Evolutionary conservation across 2,113 vertebrate genomes (phyloP).

Genomic region (Notarius lentiginosus): DNA sequence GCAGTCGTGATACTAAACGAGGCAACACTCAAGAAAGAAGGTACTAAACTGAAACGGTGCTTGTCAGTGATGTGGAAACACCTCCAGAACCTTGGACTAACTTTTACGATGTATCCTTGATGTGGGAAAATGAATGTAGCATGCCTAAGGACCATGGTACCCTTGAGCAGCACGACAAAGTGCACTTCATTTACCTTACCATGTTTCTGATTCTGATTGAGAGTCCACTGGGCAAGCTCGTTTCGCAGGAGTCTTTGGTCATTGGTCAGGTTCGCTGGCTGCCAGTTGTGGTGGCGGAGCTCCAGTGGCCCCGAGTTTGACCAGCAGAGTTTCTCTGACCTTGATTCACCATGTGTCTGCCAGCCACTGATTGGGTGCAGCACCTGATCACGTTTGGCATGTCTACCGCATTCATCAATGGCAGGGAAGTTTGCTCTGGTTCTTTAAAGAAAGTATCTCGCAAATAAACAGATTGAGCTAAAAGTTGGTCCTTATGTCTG

Average conservation of each 20-base stretch:
- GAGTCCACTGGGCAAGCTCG: background rate
- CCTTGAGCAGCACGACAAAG: background rate
- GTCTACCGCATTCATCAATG: background rate
- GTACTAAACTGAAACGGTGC: background rate
- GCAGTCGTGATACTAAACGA: background rate
- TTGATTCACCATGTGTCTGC: background rate
- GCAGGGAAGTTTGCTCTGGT: background rate
- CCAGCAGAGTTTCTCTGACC: background rate
- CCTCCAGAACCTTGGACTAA: background rate
- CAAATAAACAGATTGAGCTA: too few species aligned
- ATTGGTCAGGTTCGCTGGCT: background rate
- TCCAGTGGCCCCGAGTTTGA: background rate
- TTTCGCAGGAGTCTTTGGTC: background rate
- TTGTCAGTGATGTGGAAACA: background rate
- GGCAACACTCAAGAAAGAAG: background rate
- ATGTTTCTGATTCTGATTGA: background rate
- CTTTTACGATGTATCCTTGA: background rate
- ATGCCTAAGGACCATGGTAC: background rate
- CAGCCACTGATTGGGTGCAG: background rate
- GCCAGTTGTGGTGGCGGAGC: background rate
- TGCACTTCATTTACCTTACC: background rate
- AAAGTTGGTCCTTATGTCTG: too few species aligned
- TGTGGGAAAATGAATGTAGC: background rate
- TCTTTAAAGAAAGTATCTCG: background rate
- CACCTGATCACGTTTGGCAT: background rate